Conservation (phyloP, 2,797 vertebrate species). For the Thaleichthys pacificus region DNA sequence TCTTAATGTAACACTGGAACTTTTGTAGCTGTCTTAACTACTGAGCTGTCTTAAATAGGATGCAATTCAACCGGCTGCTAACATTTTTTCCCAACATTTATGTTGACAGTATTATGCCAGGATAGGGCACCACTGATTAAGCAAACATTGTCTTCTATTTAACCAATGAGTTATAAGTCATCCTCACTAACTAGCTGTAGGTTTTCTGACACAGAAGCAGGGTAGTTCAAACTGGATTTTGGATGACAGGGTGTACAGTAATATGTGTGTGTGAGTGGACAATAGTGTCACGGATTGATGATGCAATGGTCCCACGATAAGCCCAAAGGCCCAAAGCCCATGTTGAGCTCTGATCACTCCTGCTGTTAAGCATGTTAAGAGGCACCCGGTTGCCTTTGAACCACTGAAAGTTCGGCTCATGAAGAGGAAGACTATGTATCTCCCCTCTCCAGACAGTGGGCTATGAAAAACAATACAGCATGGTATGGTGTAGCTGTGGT, state of each 20-base stretch:
- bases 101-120: conserved; percentile 1
- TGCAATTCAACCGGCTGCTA: conserved; percentile 5
- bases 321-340: conserved; percentile 28
- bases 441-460: background rate
- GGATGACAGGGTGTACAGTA: conserved; percentile 35
- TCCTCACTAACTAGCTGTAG: conserved; percentile 7
- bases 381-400: conserved; percentile 63
- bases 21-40: background rate
- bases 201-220: conserved; percentile 15
- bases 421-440: conserved; percentile 23
- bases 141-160: background rate
- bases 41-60: conserved; percentile 12
- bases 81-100: background rate
- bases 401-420: conserved; percentile 72
- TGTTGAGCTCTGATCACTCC: conserved; percentile 72
- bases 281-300: too few species aligned
- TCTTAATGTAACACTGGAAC: conserved; percentile 1
- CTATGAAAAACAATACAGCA: background rate
- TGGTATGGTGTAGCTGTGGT: background rate
- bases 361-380: conserved; percentile 62
- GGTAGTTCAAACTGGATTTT: conserved; percentile 58
- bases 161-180: background rate
- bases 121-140: background rate
- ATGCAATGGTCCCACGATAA: conserved; percentile 42
- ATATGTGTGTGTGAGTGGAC: conserved; percentile 15